Conservation (phyloP, 1,140 invertebrate genomes). For the Goniozus legneri region DNA sequence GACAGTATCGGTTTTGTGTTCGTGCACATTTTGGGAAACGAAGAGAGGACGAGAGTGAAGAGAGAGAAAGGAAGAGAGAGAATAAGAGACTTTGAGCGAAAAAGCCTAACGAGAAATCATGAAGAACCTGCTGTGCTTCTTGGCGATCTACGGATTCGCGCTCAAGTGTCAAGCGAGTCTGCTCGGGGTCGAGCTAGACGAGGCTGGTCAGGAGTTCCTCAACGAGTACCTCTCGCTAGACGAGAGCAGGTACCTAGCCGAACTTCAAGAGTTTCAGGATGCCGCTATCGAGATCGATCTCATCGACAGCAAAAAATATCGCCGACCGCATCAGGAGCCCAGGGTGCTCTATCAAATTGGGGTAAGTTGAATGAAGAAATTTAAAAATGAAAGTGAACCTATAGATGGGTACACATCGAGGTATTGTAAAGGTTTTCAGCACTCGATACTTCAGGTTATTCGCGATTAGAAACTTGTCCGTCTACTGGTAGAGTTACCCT, state of each 20-base stretch:
- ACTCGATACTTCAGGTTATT: too few species aligned
- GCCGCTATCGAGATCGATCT: slow-evolving; percentile 44
- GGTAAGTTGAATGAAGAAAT: slow-evolving; percentile 38
- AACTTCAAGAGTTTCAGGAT: slow-evolving; percentile 39
- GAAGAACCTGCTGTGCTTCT: slow-evolving; percentile 14
- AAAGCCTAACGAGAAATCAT: slow-evolving; percentile 8
- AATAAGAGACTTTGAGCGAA: slow-evolving; percentile 1
- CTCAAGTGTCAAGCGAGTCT: slow-evolving; percentile 17
- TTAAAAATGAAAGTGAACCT: too few species aligned
- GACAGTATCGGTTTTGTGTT: too few species aligned
- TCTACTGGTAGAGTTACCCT: too few species aligned
- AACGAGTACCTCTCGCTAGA: slow-evolving; percentile 37
- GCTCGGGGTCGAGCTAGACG: slow-evolving; percentile 29
- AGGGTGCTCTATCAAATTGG: slow-evolving; percentile 48
- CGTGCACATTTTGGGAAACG: background rate
- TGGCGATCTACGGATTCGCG: slow-evolving; percentile 16
- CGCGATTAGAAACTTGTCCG: too few species aligned
- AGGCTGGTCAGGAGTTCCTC: slow-evolving; percentile 35
- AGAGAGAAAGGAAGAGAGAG: background rate
- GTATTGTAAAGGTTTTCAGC: too few species aligned
- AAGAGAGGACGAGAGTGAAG: background rate
- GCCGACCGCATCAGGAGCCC: slow-evolving; percentile 29
- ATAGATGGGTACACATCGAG: too few species aligned
- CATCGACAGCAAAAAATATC: slow-evolving; percentile 32
- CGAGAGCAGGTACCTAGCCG: slow-evolving; percentile 34